phyloP scores from a whole-genome alignment of 2,888 invertebrate genomes.

The Ophion costatus region DNA sequence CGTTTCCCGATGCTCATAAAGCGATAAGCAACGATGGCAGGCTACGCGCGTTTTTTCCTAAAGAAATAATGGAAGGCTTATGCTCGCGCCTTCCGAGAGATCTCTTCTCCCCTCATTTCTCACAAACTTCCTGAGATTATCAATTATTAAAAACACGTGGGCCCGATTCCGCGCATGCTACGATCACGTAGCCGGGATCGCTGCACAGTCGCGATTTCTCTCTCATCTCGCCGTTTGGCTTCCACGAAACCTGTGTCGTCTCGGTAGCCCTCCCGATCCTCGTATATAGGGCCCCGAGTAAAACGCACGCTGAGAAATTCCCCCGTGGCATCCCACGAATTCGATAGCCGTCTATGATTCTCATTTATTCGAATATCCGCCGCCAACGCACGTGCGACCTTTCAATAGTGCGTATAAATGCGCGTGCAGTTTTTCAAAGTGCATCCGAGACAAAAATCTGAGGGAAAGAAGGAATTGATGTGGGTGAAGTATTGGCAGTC shows the following conservation, averaged over 20 bases:
- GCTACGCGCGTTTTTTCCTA: conserved; percentile 20
- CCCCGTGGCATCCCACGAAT: conserved; percentile 60
- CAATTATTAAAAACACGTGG: conserved; percentile 82
- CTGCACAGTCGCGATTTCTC: conserved; percentile 61
- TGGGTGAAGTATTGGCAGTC: too few relatives aligned
- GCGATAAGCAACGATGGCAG: conserved; percentile 22
- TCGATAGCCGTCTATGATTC: conserved; percentile 58
- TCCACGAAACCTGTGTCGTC: conserved; percentile 74
- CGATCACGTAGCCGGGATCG: conserved; percentile 2
- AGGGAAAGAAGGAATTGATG: not conserved
- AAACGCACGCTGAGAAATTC: conserved; percentile 33
- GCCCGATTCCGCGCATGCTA: conserved; percentile 20
- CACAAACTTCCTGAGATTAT: conserved; percentile 75
- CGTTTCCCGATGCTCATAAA: conserved; percentile 44
- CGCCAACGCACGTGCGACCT: not conserved
- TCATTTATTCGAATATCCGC: not conserved
- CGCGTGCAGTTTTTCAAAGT: not conserved
- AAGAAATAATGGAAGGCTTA: conserved; percentile 78
- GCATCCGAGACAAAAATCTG: not conserved
- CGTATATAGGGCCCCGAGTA: conserved; percentile 44
- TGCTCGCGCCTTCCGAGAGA: conserved; percentile 75
- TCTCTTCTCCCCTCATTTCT: conserved; percentile 57
- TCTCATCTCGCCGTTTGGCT: conserved; percentile 78
- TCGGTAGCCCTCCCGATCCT: conserved; percentile 60
- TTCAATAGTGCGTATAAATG: not conserved